Percentiles rank a stretch among this genome's conserved stretches.
Conservation (phyloP, 1,140 invertebrate genomes). For the Schlechtendalia chinensis region DNA sequence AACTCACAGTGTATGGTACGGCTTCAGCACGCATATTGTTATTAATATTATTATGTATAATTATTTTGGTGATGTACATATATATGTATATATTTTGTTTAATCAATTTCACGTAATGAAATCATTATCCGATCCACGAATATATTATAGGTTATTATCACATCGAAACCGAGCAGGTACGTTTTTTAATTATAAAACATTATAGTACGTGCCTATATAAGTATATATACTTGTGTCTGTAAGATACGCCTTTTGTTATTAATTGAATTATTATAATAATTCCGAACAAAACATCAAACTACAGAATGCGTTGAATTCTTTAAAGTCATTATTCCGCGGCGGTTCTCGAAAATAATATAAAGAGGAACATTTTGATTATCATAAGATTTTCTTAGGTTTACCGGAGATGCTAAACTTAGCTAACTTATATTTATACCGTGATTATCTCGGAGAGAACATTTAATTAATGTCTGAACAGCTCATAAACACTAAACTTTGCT, state of each 20-base stretch:
- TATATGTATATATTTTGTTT: no score
- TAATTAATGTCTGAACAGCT: constrained; percentile 9
- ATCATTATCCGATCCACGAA: no score
- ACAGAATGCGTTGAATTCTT: neutral
- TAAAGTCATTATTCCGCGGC: neutral
- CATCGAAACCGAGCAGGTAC: no score
- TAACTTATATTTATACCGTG: neutral
- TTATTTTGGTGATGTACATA: no score
- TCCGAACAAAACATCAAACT: neutral
- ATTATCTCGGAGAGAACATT: neutral
- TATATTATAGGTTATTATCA: no score
- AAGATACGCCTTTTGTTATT: neutral
- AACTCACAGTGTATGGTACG: no score
- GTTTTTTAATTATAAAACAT: no score
- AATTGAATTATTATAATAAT: constrained; percentile 9
- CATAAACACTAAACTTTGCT: constrained; percentile 1
- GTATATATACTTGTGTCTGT: neutral
- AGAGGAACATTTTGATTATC: neutral
- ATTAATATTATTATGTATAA: no score
- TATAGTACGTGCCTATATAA: no score
- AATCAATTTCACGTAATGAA: no score
- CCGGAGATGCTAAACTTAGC: neutral
- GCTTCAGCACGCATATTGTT: no score
- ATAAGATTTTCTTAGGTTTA: neutral
- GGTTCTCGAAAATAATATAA: neutral